Evolutionary conservation across 35 echinoderm and acorn worm genomes (phyloP), one percentile per base, ranked within the genome.

Genomic region (Acanthaster planci): DNA sequence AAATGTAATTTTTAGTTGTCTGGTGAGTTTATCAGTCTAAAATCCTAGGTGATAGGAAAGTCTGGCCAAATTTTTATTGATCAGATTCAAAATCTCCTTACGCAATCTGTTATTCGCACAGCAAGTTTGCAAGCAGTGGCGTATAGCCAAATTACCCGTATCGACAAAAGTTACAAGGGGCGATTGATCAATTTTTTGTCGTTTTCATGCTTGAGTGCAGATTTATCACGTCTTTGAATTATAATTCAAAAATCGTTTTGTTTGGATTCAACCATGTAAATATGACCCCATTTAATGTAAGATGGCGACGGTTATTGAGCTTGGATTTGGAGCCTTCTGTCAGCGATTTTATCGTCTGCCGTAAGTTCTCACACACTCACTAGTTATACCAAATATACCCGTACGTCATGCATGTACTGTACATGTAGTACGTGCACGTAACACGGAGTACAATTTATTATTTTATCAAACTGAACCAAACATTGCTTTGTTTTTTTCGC

Each of bases 141-240:
- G 81, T 58, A 83, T 57, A 83, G 56, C 51, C 81, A 57, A 81
- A 83, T 83, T 83, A 57, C 81, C 81, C 81, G 56, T 83, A 83
- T 83, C 81, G 81, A 83, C 81, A 57, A 83, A 83, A 57, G 53
- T 83, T 83, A 40, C 56, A 83, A 83, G 81, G 52, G 56, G 52
- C 81, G 81, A 89, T 89, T 89, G 87, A 89, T 89, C 82, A 89
- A 83, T 80, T 51, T 67, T 72, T 56, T 60, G 55, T 78, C 68
- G 59, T 75, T 89, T 89, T 89, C 87, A 89, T 89, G 87, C 87
- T 83, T 89, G 57, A 89, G 44, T 89, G 87, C 79, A 80, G 80
- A 83, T 47, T 39, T 83, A 67, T 83, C 26, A 58, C 56, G n/a
- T 57, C 53, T 53, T n/a, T 37, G 52, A 83, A 83, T 2, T 59